phyloP scores from a whole-genome alignment of 1,140 invertebrate genomes.

The Caenorhabditis briggsae region DNA sequence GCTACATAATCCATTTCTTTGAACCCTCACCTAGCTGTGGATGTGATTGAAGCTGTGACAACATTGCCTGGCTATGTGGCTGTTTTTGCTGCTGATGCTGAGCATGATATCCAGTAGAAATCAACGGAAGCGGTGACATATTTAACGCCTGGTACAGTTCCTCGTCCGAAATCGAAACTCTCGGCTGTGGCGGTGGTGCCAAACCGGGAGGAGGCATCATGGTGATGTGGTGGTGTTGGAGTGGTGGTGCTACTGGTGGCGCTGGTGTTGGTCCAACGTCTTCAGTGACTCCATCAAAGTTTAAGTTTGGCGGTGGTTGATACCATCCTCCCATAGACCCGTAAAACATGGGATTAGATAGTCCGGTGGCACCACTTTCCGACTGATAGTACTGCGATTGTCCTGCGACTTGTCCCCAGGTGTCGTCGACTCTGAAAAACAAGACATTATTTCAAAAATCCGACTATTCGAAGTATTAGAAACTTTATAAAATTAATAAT shows the following conservation, averaged over 20 bases:
- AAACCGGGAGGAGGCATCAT: background rate
- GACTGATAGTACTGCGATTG: constrained; percentile 41
- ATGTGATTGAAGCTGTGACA: background rate
- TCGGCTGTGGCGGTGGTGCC: constrained; percentile 20
- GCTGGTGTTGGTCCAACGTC: too few species aligned
- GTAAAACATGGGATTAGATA: constrained; percentile 11
- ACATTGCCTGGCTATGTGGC: background rate
- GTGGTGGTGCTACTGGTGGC: too few species aligned
- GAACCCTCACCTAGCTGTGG: background rate
- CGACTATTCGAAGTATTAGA: too few species aligned
- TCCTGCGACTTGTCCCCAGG: background rate
- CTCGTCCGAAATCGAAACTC: constrained; percentile 27
- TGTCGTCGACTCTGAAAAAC: constrained; percentile 9
- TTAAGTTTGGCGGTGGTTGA: constrained; percentile 10
- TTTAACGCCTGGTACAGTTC: constrained; percentile 18
- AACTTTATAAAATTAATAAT: too few species aligned
- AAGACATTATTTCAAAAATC: background rate
- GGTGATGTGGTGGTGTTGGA: background rate
- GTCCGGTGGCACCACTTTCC: constrained; percentile 5
- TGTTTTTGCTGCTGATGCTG: background rate
- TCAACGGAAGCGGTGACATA: constrained; percentile 11
- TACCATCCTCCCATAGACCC: background rate
- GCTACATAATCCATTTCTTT: too few species aligned
- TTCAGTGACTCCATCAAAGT: background rate
- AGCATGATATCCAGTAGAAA: background rate